Percentiles rank a stretch among this genome's conserved stretches.
Conservation (phyloP, 2,797 vertebrate genomes). For the Hippocampus kuda region DNA sequence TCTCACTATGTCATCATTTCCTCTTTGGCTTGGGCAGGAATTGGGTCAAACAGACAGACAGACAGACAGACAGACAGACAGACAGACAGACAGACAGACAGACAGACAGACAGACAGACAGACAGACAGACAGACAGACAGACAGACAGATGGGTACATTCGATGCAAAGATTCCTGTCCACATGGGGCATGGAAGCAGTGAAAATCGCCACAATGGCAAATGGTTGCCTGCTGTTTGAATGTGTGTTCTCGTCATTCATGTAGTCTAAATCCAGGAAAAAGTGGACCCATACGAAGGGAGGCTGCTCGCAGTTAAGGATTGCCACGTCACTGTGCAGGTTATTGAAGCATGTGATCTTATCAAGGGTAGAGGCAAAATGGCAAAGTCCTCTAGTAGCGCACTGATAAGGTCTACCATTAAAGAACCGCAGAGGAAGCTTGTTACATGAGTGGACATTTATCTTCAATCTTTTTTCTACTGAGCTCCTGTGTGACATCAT, state of each 20-base stretch:
- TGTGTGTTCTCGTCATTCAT: constrained; percentile 12
- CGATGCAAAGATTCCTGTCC: constrained; percentile 29
- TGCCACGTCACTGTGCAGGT: constrained; percentile 15
- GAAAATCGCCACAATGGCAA: constrained; percentile 6
- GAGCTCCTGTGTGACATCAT: background rate
- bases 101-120: constrained; percentile 38
- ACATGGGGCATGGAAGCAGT: constrained; percentile 1
- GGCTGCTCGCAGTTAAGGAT: constrained; percentile 18
- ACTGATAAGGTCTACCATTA: constrained; percentile 30
- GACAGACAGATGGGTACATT: constrained; percentile 15
- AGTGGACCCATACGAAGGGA: constrained; percentile 11
- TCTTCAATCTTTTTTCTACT: background rate
- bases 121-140: constrained; percentile 35
- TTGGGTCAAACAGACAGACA: constrained; percentile 46
- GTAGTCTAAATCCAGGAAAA: constrained; percentile 8
- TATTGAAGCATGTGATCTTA: constrained; percentile 28
- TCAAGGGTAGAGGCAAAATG: constrained; percentile 23
- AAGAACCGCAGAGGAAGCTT: constrained; percentile 6
- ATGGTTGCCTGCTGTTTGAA: background rate
- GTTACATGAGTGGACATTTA: constrained; percentile 2
- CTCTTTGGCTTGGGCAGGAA: constrained; percentile 43
- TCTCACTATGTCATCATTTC: constrained; percentile 53
- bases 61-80: constrained; percentile 30
- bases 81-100: constrained; percentile 24
- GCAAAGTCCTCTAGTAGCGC: constrained; percentile 12